Evolutionary conservation across 2,113 vertebrate genomes (phyloP), one percentile per base, ranked within the genome.

Genomic region (Entelurus aequoreus): DNA sequence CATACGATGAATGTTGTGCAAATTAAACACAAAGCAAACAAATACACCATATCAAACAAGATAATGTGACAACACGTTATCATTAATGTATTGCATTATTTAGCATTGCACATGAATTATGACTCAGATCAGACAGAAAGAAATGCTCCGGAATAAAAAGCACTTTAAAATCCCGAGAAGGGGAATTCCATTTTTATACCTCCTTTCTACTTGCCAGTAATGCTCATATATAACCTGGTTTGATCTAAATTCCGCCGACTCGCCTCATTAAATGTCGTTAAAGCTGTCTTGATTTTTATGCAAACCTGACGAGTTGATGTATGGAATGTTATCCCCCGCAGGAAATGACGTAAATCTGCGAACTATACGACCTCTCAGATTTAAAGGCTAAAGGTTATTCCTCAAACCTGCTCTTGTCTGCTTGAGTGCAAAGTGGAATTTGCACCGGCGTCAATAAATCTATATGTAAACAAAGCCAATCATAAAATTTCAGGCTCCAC

Each of bases 241-340:
- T 44, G n/a, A 8, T 12, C n/a, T 46, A 57, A 57, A 57, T 46
- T 42, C 16, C 42, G 10, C 42, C 19, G 55, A 57, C 38, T 12
- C 12, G 55, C 40, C 40, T 57, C 55, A 57, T 57, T 46, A 57
- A 21, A 57, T 21, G 16, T 40, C 55, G 21, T 44, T 21, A 57
- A 57, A 57, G 40, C 8, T 40, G 54, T n/a, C 36, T n/a, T 38
- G 1, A 10, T 44, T 57, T 57, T 57, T 57, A 57, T 42, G 55
- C 40, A 19, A 11, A 57, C 44, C 54, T 44, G 55, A 57, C 38
- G 40, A 57, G 5, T 57, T 57, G 40, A 57, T 44, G 40, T 19
- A 57, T 57, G 55, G 28, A 57, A 19, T 42, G 40, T 57, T 57
- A 44, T 57, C 55, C 5, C 28, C 40, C 38, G 19, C 55, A 7